phyloP scores from a whole-genome alignment of 2,113 vertebrate genomes.

The Alosa alosa region DNA sequence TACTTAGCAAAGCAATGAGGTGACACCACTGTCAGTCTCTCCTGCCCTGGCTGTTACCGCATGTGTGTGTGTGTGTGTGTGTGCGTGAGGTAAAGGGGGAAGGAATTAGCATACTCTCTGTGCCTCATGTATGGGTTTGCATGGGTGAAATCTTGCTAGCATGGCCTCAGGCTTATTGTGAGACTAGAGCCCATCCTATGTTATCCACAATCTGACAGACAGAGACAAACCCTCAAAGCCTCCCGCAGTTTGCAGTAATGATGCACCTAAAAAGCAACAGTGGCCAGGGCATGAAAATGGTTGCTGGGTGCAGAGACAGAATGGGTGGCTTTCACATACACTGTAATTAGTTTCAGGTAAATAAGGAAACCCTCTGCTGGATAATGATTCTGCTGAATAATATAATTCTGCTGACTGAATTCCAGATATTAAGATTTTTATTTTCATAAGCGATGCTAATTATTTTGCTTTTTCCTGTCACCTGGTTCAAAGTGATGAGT shows the following conservation, averaged over 20 bases:
- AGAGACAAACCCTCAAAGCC: neutral
- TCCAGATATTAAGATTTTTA: neutral
- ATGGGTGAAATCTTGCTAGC: neutral
- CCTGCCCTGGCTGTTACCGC: slow-evolving; percentile 26
- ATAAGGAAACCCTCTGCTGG: neutral
- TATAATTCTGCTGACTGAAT: neutral
- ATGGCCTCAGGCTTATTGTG: neutral
- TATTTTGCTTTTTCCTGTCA: neutral
- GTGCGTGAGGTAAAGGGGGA: neutral
- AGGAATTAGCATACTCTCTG: neutral
- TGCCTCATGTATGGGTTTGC: neutral
- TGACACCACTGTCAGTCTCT: slow-evolving; percentile 57
- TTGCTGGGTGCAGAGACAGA: neutral
- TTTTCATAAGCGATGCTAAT: neutral
- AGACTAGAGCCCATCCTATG: neutral
- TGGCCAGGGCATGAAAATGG: neutral
- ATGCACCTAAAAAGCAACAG: neutral
- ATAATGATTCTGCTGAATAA: neutral
- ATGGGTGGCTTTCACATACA: neutral
- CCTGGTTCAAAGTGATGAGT: neutral
- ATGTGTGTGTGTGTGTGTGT: neutral
- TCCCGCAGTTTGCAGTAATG: neutral
- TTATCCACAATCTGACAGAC: neutral
- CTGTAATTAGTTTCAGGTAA: neutral
- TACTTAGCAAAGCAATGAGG: slow-evolving; percentile 55